Evolutionary conservation across 2,888 invertebrate genomes (phyloP), one percentile per base, ranked within the genome.

Genomic region (Nemurella pictetii): DNA sequence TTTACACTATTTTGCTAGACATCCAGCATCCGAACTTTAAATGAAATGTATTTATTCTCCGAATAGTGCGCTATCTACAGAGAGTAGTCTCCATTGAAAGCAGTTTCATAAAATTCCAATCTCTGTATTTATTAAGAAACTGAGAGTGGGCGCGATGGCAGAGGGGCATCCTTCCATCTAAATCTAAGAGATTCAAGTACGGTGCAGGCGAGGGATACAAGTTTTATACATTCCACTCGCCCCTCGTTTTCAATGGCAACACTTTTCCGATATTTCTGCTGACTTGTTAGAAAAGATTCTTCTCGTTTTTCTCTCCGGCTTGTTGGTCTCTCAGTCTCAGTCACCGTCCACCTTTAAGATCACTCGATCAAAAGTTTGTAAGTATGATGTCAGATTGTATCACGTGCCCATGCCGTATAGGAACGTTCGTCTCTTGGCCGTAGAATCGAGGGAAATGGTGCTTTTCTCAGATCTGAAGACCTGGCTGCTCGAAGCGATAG

Each of bases 381-480:
- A 82, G 82, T 82, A 82, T 72, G 82, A 82, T 30, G 82, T 82
- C 82, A 82, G 82, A 82, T 72, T 28, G 82, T 26, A 30, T 36
- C 82, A 28, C 82, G 82, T 78, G 78, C 55, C 55, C 55, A 55
- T 55, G 55, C 55, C 55, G 2, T 55, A n/a, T n/a, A n/a, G 5
- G 15, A 55, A 55, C 55, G 55, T 55, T 20, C 55, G 55, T 55
- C 55, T 55, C 55, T 35, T 12, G 20, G 55, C 55, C 55, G 55
- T 55, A 12, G 55, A 55, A 27, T 75, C 75, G 28, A 26, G 27
- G 75, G 75, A n/a, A 75, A 75, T n/a, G 75, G 75, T 28, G 9
- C 75, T 75, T 12, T 75, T 25, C 75, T 75, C 75, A 28, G 75
- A 75, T 12, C 55, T 55, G 55, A 55, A 20, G 55, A 1, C 20